Percentiles rank a stretch among this genome's conserved stretches.
Conservation (phyloP, 2,113 vertebrate species). For the Dicrurus megarhynchus region DNA sequence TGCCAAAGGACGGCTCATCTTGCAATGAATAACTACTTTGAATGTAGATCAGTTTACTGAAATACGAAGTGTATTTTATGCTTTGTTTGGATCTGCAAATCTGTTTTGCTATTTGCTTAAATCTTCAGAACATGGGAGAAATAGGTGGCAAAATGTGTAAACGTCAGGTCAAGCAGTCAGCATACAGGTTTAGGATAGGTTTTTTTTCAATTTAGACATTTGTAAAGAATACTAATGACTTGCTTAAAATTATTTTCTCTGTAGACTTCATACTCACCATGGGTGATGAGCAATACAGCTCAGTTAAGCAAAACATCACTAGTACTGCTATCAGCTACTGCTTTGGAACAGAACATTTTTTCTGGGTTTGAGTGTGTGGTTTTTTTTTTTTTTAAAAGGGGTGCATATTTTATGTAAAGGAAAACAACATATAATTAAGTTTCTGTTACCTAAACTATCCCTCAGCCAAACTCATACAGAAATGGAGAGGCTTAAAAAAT, state of each 20-base stretch:
- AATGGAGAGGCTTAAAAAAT: not conserved
- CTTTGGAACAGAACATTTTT: not conserved
- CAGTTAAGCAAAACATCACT: conserved; percentile 5
- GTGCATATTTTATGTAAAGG: not conserved
- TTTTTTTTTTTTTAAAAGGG: not conserved
- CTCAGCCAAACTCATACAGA: not conserved
- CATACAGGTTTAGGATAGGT: not conserved
- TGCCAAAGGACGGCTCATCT: not conserved
- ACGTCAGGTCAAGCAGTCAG: not conserved
- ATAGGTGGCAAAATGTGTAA: not conserved
- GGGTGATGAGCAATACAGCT: conserved; percentile 28
- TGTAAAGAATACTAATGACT: conserved; percentile 60
- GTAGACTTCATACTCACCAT: conserved; percentile 61
- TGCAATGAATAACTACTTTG: not conserved
- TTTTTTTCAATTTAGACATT: not conserved
- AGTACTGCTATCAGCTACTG: not conserved
- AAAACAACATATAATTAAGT: not conserved
- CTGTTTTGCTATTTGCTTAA: not conserved
- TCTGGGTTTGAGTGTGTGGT: not conserved
- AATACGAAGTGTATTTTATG: not conserved
- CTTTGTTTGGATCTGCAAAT: not conserved
- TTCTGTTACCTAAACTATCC: not conserved
- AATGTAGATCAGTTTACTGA: not conserved
- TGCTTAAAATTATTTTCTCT: conserved; percentile 51
- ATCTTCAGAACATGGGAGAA: not conserved